These are phyloP conservation scores for Dione juno DNA, from an alignment of 2,888 invertebrate species.

Conservation along the genomic window DNA sequence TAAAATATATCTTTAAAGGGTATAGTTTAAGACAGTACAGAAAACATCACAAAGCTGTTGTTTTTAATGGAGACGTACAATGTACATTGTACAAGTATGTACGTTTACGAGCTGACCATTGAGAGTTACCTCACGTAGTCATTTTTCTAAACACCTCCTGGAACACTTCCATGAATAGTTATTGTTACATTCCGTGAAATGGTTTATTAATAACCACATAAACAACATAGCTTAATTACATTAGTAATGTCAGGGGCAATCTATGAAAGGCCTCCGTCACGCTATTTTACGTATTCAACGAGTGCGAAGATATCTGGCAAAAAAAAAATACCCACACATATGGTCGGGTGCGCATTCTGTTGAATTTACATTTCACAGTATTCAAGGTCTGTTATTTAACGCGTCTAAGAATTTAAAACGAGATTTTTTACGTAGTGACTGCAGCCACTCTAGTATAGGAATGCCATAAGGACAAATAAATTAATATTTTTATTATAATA, in stretches of 20 bases:
- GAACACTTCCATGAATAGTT: conserved; percentile 26
- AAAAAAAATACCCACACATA: conserved; percentile 4
- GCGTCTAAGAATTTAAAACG: conserved; percentile 7
- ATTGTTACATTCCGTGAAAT: conserved; percentile 27
- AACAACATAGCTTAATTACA: conserved; percentile 28
- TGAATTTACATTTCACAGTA: conserved; percentile 1
- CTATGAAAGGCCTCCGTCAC: conserved; percentile 17
- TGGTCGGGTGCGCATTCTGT: conserved; percentile 9
- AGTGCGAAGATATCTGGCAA: conserved; percentile 3
- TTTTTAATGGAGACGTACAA: background rate
- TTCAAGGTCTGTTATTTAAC: conserved; percentile 21
- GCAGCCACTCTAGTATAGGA: background rate
- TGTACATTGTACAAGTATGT: background rate
- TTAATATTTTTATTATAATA: background rate
- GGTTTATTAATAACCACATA: conserved; percentile 17
- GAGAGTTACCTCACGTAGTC: conserved; percentile 9
- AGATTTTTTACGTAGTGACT: background rate
- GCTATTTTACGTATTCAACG: conserved; percentile 13
- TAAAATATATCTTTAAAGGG: conserved; percentile 3
- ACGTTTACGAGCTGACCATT: background rate
- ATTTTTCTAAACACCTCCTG: conserved; percentile 31
- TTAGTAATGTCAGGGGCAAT: conserved; percentile 21
- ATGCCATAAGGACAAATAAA: conserved; percentile 5
- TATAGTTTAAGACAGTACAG: conserved; percentile 1
- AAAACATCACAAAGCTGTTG: conserved; percentile 11